phyloP scores from a whole-genome alignment of 2,113 vertebrate species.

The Cervus canadensis region DNA sequence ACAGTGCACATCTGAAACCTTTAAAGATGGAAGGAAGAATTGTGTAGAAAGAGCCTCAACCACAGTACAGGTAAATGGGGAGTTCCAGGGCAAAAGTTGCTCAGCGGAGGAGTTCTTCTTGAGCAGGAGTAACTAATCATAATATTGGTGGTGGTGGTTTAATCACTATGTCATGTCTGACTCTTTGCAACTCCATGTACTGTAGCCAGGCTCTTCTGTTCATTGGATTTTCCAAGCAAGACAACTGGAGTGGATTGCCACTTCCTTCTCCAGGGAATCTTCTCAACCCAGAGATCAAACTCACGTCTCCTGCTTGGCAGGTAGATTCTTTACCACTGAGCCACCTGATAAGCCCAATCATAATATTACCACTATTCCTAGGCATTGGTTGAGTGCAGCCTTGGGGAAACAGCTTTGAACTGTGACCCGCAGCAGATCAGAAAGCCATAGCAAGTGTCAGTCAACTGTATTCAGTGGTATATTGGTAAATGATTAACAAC shows the following conservation, averaged over 20 bases:
- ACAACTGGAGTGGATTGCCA: not conserved
- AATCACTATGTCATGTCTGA: not conserved
- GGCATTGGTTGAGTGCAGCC: not conserved
- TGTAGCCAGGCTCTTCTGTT: not conserved
- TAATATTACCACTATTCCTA: not conserved
- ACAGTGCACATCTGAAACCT: not conserved
- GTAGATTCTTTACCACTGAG: not conserved
- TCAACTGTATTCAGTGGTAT: not conserved
- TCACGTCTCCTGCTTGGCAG: not conserved
- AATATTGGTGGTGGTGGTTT: not conserved
- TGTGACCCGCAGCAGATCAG: not conserved
- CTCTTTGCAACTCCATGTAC: fast-evolving
- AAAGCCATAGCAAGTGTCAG: not conserved
- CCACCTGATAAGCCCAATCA: not conserved
- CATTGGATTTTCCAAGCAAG: not conserved
- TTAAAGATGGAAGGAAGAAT: not conserved
- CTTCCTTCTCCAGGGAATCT: not conserved
- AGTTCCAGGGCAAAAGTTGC: not conserved
- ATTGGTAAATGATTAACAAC: not conserved
- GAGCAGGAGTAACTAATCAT: not conserved
- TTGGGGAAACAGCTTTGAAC: not conserved
- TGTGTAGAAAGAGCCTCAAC: not conserved
- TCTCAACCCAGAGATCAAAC: not conserved
- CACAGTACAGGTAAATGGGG: not conserved
- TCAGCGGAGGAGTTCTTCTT: not conserved